Percentiles rank a stretch among this genome's conserved stretches.
phyloP scores from a whole-genome alignment of 2,113 vertebrate genomes.

The Pithys albifrons region DNA sequence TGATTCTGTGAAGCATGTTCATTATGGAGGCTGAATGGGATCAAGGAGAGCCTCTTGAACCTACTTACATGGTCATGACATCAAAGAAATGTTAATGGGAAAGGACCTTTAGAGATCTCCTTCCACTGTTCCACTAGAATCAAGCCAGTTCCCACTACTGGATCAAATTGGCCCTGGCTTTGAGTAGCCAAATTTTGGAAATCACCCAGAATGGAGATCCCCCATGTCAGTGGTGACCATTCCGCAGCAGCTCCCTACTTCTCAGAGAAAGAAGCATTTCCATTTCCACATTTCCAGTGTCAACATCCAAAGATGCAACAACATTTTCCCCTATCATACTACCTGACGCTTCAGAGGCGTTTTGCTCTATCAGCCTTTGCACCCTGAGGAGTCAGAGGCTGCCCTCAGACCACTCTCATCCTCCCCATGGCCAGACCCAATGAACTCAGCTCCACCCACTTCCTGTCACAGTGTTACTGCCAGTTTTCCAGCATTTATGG shows the following conservation, averaged over 20 bases:
- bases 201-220: not conserved
- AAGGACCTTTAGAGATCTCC: not conserved
- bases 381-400: not conserved
- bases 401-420: not conserved
- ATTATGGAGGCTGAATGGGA: not conserved
- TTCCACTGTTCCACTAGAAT: not conserved
- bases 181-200: not conserved
- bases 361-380: not conserved
- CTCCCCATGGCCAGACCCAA: not conserved
- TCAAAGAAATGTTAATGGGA: not conserved
- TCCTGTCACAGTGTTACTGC: rapidly evolving
- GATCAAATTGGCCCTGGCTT: not conserved
- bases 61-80: not conserved
- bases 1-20: not conserved
- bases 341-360: too few relatives aligned
- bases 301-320: not conserved
- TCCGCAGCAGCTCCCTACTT: too few relatives aligned
- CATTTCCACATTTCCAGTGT: not conserved
- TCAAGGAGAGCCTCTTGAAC: not conserved
- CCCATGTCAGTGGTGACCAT: not conserved
- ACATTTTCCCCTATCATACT: not conserved
- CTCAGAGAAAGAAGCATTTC: not conserved
- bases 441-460: not conserved
- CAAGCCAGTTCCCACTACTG: not conserved
- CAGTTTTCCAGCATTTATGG: not conserved